Conservation (phyloP, 2,797 vertebrate genomes). For the Pteropus rufus region DNA sequence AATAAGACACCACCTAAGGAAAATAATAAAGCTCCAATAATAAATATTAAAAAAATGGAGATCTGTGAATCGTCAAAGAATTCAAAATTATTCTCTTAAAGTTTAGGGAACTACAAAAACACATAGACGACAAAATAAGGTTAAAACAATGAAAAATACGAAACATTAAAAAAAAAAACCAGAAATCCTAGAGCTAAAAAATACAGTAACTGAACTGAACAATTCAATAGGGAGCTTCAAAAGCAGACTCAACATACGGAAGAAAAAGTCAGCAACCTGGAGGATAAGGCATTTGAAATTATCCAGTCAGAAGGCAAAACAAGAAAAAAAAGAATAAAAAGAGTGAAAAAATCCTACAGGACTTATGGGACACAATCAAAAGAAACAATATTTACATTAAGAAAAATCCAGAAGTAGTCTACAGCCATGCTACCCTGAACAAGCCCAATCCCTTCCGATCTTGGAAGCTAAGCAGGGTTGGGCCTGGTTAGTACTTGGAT, state of each 20-base stretch:
- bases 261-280: background rate
- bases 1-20: background rate
- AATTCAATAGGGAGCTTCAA: background rate
- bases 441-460: too few relatives aligned
- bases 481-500: too few relatives aligned
- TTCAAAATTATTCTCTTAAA: background rate
- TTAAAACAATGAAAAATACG: background rate
- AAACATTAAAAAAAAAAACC: background rate
- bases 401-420: background rate
- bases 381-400: background rate
- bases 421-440: too few relatives aligned
- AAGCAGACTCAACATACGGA: background rate
- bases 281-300: background rate
- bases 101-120: background rate
- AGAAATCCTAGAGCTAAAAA: background rate
- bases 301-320: background rate
- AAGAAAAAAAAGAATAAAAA: background rate
- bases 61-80: background rate
- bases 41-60: background rate
- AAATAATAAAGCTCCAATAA: background rate
- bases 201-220: background rate
- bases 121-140: background rate
- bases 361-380: background rate
- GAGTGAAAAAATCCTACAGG: background rate
- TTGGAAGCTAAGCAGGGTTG: too few relatives aligned